Evolutionary conservation across 2,113 vertebrate genomes (phyloP).

Genomic region (Canis aureus): DNA sequence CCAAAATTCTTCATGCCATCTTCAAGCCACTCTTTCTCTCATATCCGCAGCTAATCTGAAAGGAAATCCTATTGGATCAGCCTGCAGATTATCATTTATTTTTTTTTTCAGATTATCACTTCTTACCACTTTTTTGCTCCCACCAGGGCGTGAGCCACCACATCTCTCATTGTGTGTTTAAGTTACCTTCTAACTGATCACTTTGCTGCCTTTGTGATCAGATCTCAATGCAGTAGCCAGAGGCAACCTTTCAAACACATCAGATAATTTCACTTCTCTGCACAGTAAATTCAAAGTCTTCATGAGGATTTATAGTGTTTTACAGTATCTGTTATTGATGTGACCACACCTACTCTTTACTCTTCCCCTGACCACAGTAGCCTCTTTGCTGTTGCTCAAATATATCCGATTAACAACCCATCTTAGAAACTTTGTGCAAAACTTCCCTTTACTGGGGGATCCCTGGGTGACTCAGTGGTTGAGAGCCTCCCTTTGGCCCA

Average conservation of each 20-base stretch:
- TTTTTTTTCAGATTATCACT: background rate
- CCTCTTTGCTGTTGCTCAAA: background rate
- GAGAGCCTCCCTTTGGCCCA: no score
- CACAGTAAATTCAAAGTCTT: background rate
- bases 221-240: background rate
- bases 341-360: background rate
- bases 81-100: background rate
- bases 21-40: background rate
- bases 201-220: background rate
- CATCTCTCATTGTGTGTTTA: background rate
- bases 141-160: background rate
- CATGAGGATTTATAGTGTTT: rapidly evolving
- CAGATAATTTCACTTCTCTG: background rate
- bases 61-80: background rate
- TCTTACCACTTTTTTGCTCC: background rate
- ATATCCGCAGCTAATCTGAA: background rate
- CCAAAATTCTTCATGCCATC: no score
- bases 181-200: background rate
- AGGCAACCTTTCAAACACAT: background rate
- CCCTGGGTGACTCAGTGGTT: no score
- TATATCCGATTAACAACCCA: background rate
- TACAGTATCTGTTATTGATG: background rate
- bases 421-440: background rate
- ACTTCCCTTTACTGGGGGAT: background rate
- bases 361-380: background rate